These are phyloP conservation scores for Cebidichthys violaceus DNA, from an alignment of 2,113 vertebrate species.

Conservation along the genomic window DNA sequence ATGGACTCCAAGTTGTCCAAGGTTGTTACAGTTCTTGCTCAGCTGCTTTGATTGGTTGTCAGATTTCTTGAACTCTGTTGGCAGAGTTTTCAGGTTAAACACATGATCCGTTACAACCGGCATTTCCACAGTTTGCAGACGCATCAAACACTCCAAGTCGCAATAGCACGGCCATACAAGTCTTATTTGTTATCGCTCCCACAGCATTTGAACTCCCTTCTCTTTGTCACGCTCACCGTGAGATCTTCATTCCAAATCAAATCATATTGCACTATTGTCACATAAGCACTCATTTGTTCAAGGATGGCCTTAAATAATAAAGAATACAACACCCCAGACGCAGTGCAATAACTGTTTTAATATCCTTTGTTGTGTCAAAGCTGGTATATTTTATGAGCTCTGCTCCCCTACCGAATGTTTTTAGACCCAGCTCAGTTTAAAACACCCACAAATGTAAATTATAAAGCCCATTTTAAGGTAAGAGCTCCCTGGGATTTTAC, in stretches of 20 bases:
- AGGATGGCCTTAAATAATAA: slow-evolving; percentile 30
- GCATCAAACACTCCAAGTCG: background rate
- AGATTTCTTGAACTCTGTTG: background rate
- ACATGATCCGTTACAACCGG: background rate
- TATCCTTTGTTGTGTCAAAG: slow-evolving; percentile 38
- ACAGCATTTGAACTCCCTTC: background rate
- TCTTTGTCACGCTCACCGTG: background rate
- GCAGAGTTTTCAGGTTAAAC: background rate
- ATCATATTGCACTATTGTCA: background rate
- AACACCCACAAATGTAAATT: slow-evolving; percentile 35
- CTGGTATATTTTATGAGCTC: slow-evolving; percentile 39
- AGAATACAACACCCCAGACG: slow-evolving; percentile 17
- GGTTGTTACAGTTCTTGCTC: background rate
- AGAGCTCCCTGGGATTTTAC: slow-evolving; percentile 24
- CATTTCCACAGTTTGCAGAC: background rate
- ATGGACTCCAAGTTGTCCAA: background rate
- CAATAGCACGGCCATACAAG: background rate
- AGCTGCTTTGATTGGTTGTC: background rate
- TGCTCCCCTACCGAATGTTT: slow-evolving; percentile 14
- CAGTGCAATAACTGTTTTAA: slow-evolving; percentile 51
- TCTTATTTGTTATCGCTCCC: background rate
- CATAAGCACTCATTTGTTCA: slow-evolving; percentile 19
- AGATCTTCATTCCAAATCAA: background rate
- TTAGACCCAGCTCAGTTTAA: slow-evolving; percentile 24
- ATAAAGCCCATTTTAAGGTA: slow-evolving; percentile 37